These are phyloP conservation scores for Ramphastos sulfuratus DNA, from an alignment of 2,113 vertebrate species.

Conservation along the genomic window DNA sequence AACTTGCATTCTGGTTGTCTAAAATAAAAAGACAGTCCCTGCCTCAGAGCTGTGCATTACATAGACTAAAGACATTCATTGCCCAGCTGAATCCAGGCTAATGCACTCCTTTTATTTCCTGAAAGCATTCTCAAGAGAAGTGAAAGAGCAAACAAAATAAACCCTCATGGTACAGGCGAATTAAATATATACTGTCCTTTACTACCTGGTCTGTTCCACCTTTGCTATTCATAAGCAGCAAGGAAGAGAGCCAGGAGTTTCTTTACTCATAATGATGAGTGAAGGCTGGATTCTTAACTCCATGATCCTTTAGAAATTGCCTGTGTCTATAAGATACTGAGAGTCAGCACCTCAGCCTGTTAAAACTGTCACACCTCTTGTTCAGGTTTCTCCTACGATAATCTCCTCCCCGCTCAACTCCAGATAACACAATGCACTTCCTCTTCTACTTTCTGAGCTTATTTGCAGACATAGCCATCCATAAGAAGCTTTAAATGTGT, in stretches of 20 bases:
- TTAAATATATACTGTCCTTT: neutral
- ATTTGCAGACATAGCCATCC: slow-evolving; percentile 31
- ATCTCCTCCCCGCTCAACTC: slow-evolving; percentile 3
- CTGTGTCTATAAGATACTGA: neutral
- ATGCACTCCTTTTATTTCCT: slow-evolving; percentile 9
- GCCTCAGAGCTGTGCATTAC: neutral
- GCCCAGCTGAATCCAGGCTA: slow-evolving; percentile 12
- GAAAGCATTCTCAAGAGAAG: slow-evolving; percentile 1
- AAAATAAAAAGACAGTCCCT: neutral
- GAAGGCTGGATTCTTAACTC: neutral
- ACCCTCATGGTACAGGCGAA: neutral
- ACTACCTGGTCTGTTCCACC: neutral
- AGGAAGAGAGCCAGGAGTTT: neutral
- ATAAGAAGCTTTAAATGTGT: slow-evolving; percentile 66
- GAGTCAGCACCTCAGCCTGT: slow-evolving; percentile 31
- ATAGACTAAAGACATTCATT: neutral
- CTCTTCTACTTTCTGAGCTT: slow-evolving; percentile 53
- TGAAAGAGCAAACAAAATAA: slow-evolving; percentile 35
- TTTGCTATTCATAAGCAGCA: neutral
- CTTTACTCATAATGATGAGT: neutral
- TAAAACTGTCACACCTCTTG: slow-evolving; percentile 14
- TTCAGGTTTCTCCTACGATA: neutral
- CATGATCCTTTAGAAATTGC: neutral
- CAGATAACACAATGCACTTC: slow-evolving; percentile 9
- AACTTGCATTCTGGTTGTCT: neutral